phyloP scores from a whole-genome alignment of 2,888 invertebrate species.

The Agonopterix arenella region DNA sequence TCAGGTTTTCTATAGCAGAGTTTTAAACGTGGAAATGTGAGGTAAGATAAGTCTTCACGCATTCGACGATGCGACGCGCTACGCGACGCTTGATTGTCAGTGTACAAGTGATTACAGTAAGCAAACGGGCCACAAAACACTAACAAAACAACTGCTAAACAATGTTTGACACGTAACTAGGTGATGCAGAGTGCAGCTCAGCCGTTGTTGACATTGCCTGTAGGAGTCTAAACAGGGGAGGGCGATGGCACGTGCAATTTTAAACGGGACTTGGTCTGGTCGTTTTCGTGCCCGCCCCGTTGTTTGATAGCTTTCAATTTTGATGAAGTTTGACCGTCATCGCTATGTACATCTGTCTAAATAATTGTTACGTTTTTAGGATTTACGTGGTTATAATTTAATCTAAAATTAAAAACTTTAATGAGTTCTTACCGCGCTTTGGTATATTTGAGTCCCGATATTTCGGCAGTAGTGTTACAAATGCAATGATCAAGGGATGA shows the following conservation, averaged over 20 bases:
- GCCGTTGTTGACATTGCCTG: constrained; percentile 51
- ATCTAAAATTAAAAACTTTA: too few species aligned
- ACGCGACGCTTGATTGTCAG: constrained; percentile 17
- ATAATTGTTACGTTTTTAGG: too few species aligned
- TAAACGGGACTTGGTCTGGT: constrained; percentile 47
- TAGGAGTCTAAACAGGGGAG: constrained; percentile 41
- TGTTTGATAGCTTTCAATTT: constrained; percentile 45
- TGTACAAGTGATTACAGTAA: constrained; percentile 34
- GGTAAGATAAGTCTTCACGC: too few species aligned
- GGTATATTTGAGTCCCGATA: too few species aligned
- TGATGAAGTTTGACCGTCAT: constrained; percentile 39
- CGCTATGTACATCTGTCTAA: background rate
- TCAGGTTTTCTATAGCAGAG: too few species aligned
- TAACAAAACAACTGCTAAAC: constrained; percentile 54
- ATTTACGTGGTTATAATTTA: too few species aligned
- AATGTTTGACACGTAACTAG: constrained; percentile 64
- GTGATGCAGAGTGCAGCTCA: constrained; percentile 51
- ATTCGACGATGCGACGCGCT: background rate
- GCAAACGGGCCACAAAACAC: constrained; percentile 39
- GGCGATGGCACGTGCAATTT: constrained; percentile 60
- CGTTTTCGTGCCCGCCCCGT: constrained; percentile 13
- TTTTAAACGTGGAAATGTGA: too few species aligned
- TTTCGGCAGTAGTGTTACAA: too few species aligned
- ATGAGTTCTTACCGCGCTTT: too few species aligned
- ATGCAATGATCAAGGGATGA: too few species aligned